Evolutionary conservation across 2,797 vertebrate species (phyloP).

Genomic region (Hydrocynus forskahlii): DNA sequence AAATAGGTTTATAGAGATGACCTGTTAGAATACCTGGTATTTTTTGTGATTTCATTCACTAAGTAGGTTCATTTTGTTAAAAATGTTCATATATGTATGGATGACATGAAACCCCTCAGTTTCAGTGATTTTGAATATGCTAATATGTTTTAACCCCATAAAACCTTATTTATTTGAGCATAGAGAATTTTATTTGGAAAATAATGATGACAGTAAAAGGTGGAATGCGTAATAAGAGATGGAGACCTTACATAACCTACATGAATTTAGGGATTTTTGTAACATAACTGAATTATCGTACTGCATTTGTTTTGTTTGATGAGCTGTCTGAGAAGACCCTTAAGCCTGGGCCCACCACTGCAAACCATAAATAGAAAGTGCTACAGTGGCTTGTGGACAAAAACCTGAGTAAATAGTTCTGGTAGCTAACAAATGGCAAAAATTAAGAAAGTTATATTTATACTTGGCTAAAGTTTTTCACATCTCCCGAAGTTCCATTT

Average conservation of each 20-base stretch:
- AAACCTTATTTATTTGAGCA: neutral
- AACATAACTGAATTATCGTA: neutral
- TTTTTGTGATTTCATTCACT: neutral
- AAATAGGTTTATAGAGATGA: neutral
- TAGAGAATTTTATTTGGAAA: neutral
- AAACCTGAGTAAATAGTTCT: too few species aligned
- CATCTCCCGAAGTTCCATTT: too few species aligned
- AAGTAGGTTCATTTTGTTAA: neutral
- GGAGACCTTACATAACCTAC: neutral
- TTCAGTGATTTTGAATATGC: neutral
- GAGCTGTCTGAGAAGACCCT: neutral
- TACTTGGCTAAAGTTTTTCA: too few species aligned
- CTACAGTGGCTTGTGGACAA: too few species aligned
- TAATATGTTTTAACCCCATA: neutral
- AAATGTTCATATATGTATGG: neutral
- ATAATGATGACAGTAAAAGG: neutral
- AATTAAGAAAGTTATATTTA: too few species aligned
- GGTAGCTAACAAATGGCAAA: too few species aligned
- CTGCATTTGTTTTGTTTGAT: too few species aligned
- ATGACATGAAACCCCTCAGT: neutral
- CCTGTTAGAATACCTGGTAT: neutral
- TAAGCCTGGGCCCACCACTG: too few species aligned
- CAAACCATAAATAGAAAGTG: too few species aligned
- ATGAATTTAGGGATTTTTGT: neutral
- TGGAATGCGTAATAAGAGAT: neutral